Evolutionary conservation across 1,140 invertebrate species (phyloP), one percentile per base, ranked within the genome.

Genomic region (Prorops nasuta): DNA sequence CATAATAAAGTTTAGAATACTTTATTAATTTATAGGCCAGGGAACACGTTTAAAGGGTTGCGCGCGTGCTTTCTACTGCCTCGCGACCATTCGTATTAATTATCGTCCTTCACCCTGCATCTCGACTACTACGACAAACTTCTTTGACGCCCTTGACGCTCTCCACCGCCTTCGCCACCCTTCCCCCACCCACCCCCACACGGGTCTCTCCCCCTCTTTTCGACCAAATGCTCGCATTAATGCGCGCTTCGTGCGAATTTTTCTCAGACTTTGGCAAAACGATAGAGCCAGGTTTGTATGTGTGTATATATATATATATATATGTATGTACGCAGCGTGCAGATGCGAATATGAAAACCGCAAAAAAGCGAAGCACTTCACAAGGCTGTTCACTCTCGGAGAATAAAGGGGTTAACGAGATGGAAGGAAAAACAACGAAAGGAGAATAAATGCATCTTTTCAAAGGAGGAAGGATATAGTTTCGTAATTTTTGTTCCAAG

Each of bases 1-100:
- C 73, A 66, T 74, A 72, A 76, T 76, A 76, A 76, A 75, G 72
- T 77, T 76, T 71, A 67, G 69, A 69, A 75, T 77, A 74, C 74
- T 76, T 76, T 76, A 77, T 77, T 77, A 77, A 76, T 77, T 77
- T 77, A 77, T 77, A 76, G 74, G 69, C 60, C 64, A 67, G 67
- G 60, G 59, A 66, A 56, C 53, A 63, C 61, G 58, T 64, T 69
- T 68, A 73, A 76, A 74, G 71, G 72, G 71, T 66, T 69, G 44
- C 19, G 24, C 21, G 18, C 28, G 64, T 54, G 52, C 49, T 49
- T 40, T 59, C 58, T 24, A 41, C 54, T 46, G 46, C 61, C 62
- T 54, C 60, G 39, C 54, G 56, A 36, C 71, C 70, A 71, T 75
- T 72, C 64, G 67, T 75, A 75, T 75, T 64, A 75, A 74, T 75